Base-by-base conservation (phyloP, 2,888 invertebrate genomes). In the Asteroscopus sphinx region DNA sequence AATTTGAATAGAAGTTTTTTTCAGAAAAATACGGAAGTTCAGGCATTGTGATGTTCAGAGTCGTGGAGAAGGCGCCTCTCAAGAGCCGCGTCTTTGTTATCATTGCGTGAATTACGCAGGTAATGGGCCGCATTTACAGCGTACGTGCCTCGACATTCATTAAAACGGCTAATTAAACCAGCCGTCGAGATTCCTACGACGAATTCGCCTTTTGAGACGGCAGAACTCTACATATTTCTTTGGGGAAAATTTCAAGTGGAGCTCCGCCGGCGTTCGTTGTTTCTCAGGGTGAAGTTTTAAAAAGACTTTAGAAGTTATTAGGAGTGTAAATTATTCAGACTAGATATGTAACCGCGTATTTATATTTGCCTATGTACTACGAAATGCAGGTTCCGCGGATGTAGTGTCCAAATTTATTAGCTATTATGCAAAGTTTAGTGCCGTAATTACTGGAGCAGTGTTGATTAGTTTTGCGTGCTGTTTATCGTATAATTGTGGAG, bases 91-190 rank as follows among this genome's bases (percentile, higher is more conserved):
- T 75, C 85, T 86, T 87, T 90, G 89, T 91, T 90, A 92, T 91
- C 91, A 85, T 85, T 86, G 87, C 88, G 90, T 88, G 91, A 92
- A 91, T 89, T 87, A 90, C 88, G 85, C 85, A 89, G 90, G 91
- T 91, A 92, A 92, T 90, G 90, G 89, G 85, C 81, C 89, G 87
- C 89, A 85, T 90, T 91, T 86, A 89, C 85, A 85, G 83, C 87
- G 91, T 88, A 92, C 92, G 92, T 92, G 92, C 87, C 89, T 80
- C 84, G 86, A 91, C 91, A 92, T 92, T 92, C 88, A 92, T 92
- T 92, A 92, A 85, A 85, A 81, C 80, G 86, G 85, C 91, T 92
- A 92, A 92, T 92, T 92, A 92, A 89, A 91, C 88, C 86, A 80
- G 81, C 81, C 84, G 83, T 73, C 82, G 85, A 84, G 89, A 88